Evolutionary conservation across 2,113 vertebrate genomes (phyloP).

Genomic region (Sula dactylatra): DNA sequence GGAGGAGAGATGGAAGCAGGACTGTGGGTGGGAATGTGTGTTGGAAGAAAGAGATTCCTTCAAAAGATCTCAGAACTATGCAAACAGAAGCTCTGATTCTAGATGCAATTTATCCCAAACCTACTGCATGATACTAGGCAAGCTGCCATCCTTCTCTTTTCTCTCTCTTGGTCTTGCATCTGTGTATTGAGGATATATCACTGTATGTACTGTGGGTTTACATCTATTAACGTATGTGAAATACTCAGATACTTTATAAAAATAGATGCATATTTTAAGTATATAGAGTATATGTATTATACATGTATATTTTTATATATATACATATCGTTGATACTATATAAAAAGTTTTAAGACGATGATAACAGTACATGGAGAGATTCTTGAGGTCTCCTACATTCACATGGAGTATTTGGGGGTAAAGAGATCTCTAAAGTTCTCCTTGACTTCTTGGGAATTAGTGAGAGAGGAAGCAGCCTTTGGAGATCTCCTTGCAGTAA

Average conservation of each 20-base stretch:
- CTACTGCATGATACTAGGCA: background rate
- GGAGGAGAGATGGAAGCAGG: background rate
- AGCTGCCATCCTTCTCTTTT: background rate
- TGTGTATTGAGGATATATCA: background rate
- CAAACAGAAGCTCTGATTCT: background rate
- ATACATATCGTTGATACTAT: background rate
- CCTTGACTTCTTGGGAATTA: background rate
- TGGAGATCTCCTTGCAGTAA: background rate
- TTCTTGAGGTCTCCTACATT: background rate
- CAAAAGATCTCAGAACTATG: background rate
- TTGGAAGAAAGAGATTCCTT: background rate
- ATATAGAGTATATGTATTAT: background rate
- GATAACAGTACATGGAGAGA: background rate
- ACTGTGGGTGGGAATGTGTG: background rate
- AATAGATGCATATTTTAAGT: background rate
- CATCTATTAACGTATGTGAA: background rate
- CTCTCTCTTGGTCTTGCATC: background rate
- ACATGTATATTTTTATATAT: background rate
- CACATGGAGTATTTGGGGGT: background rate
- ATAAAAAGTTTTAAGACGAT: background rate
- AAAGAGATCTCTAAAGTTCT: background rate
- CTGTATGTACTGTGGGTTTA: background rate
- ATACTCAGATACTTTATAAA: background rate
- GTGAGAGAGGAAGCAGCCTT: background rate
- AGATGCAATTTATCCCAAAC: background rate